Conservation (phyloP, 92 coral and sea anemone genomes). For the Isaurus tuberculatus region DNA sequence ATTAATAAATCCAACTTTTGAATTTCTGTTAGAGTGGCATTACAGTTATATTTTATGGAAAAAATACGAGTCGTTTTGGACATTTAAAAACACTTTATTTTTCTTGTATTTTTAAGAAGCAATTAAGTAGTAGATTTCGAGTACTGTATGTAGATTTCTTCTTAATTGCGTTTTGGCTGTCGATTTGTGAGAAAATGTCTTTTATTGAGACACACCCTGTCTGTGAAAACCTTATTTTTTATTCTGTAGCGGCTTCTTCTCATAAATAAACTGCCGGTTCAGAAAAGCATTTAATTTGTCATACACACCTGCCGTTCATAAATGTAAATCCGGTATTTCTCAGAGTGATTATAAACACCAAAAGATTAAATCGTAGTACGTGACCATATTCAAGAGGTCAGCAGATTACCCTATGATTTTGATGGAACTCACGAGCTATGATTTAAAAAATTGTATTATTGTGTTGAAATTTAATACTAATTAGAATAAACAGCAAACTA, state of each 20-base stretch:
- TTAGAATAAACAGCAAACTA: no score
- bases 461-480: no score
- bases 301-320: no score
- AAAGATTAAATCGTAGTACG: no score
- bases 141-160: neutral
- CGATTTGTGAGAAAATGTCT: neutral
- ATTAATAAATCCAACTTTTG: neutral
- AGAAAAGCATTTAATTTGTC: neutral
- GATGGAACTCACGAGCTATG: no score
- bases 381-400: no score
- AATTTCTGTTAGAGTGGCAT: neutral
- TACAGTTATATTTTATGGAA: neutral
- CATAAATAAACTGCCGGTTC: neutral
- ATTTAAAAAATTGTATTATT: no score
- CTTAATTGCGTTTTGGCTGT: neutral
- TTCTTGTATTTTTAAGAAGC: neutral
- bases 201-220: slow-evolving; percentile 32
- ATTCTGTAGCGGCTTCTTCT: slow-evolving; percentile 13
- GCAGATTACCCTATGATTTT: no score
- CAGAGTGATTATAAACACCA: no score
- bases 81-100: neutral
- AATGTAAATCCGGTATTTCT: no score
- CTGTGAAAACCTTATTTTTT: slow-evolving; percentile 17
- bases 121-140: neutral
- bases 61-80: neutral